A percentile compares a stretch with the other conserved stretches of the same genome.
Evolutionary conservation across 2,888 invertebrate species (phyloP).

Genomic region (Athalia rosae): DNA sequence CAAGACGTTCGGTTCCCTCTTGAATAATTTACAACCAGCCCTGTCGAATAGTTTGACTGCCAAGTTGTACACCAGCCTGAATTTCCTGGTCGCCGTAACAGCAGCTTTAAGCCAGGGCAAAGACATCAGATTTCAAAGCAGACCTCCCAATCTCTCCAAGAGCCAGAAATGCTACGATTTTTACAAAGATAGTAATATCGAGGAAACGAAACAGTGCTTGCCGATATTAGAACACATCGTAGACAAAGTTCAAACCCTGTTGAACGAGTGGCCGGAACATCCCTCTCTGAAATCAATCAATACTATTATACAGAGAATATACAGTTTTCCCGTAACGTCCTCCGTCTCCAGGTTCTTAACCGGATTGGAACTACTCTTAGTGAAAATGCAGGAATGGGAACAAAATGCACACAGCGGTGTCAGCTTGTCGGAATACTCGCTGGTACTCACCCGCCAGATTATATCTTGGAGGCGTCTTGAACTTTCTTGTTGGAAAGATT

Average conservation of each 20-base stretch:
- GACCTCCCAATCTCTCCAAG: constrained; percentile 51
- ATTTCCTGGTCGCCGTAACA: constrained; percentile 75
- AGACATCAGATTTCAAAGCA: constrained; percentile 49
- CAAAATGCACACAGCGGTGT: constrained; percentile 91
- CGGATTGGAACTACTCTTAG: constrained; percentile 91
- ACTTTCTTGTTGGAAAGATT: constrained; percentile 90
- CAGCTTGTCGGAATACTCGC: constrained; percentile 84
- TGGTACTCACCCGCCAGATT: constrained; percentile 86
- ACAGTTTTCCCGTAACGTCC: constrained; percentile 84
- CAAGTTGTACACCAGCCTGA: constrained; percentile 76
- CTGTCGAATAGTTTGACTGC: constrained; percentile 77
- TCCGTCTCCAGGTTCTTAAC: constrained; percentile 92
- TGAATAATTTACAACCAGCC: constrained; percentile 75
- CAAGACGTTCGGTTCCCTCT: constrained; percentile 76
- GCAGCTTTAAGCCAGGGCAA: constrained; percentile 75
- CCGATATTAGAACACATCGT: constrained; percentile 82
- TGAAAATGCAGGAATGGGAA: constrained; percentile 93
- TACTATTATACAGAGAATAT: constrained; percentile 80
- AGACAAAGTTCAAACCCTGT: constrained; percentile 78
- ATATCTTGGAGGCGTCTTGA: constrained; percentile 94
- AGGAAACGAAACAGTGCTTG: constrained; percentile 84
- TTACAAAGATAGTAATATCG: constrained; percentile 88
- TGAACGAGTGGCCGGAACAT: constrained; percentile 92
- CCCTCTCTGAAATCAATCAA: constrained; percentile 88
- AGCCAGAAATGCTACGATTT: constrained; percentile 78